Percentiles rank a stretch among this genome's conserved stretches.
phyloP scores from a whole-genome alignment of 2,888 invertebrate genomes.

The Dicyrtoma fusca region DNA sequence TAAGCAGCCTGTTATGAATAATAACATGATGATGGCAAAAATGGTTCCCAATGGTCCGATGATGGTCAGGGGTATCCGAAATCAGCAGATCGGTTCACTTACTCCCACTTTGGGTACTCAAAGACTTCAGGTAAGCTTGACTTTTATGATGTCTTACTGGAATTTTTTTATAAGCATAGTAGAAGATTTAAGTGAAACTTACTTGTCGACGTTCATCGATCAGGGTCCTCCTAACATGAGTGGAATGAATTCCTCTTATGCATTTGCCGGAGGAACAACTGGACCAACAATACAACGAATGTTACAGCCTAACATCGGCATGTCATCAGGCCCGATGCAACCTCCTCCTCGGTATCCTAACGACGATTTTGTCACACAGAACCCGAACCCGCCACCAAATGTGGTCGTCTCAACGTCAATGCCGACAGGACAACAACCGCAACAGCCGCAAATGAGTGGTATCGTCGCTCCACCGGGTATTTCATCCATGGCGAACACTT shows the following conservation, averaged over 20 bases:
- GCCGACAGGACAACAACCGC: conserved; percentile 47
- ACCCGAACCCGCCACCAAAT: conserved; percentile 59
- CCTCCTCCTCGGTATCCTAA: conserved; percentile 75
- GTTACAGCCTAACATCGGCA: conserved; percentile 42
- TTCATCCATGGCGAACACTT: conserved; percentile 50
- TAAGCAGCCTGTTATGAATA: conserved; percentile 54
- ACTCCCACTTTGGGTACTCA: conserved; percentile 52
- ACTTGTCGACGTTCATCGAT: too few relatives aligned
- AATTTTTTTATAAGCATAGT: too few relatives aligned
- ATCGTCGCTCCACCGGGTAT: conserved; percentile 58
- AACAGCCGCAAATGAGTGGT: conserved; percentile 45
- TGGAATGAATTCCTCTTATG: conserved; percentile 49
- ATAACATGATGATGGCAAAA: conserved; percentile 55
- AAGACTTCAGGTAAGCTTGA: conserved; percentile 50
- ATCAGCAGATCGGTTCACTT: conserved; percentile 46
- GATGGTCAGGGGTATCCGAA: conserved; percentile 47
- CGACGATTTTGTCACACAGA: conserved; percentile 64
- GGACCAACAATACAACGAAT: conserved; percentile 55
- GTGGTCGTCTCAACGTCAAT: conserved; percentile 52
- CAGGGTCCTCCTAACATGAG: conserved; percentile 42
- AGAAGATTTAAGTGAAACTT: too few relatives aligned
- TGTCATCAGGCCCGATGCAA: conserved; percentile 74
- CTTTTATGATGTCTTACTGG: too few relatives aligned
- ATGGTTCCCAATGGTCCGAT: conserved; percentile 55
- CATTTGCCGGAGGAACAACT: conserved; percentile 46